Percentiles rank a stretch among this genome's conserved stretches.
Conservation (phyloP, 2,888 invertebrate species). For the Parochlus steinenii region DNA sequence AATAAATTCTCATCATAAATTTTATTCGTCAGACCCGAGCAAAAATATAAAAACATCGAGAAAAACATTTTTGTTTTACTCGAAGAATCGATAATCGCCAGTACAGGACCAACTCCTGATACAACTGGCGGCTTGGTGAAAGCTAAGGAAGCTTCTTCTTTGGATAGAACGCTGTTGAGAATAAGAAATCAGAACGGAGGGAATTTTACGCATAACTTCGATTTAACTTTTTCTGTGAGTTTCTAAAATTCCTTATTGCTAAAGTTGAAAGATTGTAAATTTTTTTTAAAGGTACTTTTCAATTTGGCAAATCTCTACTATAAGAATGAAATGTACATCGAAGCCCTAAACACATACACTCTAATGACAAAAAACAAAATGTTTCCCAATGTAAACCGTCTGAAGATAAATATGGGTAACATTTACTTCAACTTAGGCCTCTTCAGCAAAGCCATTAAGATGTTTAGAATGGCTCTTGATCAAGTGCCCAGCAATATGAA, state of each 20-base stretch:
- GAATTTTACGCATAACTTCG: constrained; percentile 83
- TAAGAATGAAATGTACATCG: constrained; percentile 85
- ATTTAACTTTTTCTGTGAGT: constrained; percentile 83
- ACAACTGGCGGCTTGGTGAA: constrained; percentile 50
- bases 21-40: constrained; percentile 55
- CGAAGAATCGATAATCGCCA: constrained; percentile 71
- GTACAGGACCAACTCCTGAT: constrained; percentile 19
- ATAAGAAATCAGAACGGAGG: constrained; percentile 83
- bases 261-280: background rate
- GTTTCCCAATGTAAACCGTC: constrained; percentile 81
- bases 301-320: constrained; percentile 93
- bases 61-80: constrained; percentile 73
- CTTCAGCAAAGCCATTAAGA: constrained; percentile 87
- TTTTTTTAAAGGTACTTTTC: constrained; percentile 60
- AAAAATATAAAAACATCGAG: constrained; percentile 79
- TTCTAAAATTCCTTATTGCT: constrained; percentile 9
- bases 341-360: constrained; percentile 91
- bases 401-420: constrained; percentile 97
- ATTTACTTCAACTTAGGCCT: constrained; percentile 90
- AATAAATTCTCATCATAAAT: constrained; percentile 5
- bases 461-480: constrained; percentile 97
- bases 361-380: constrained; percentile 85
- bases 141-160: constrained; percentile 90
- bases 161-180: constrained; percentile 77
- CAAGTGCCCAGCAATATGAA: constrained; percentile 89